phyloP scores from a whole-genome alignment of 2,113 vertebrate species.

The Calyptomena viridis region DNA sequence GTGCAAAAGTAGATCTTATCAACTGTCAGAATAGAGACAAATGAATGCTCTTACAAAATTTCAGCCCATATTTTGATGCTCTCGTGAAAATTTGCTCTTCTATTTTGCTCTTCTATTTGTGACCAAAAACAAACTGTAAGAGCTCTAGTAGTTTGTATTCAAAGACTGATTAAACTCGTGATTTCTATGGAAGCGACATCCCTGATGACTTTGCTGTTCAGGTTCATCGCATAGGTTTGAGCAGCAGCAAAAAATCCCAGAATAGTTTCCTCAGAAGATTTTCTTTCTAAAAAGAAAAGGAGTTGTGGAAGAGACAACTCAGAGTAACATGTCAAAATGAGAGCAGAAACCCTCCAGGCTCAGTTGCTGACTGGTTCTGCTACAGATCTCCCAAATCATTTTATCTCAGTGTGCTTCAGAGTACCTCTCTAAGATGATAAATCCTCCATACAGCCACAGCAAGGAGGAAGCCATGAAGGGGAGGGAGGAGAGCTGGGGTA shows the following conservation, averaged over 20 bases:
- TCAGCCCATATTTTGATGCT: neutral
- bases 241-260: neutral
- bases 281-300: neutral
- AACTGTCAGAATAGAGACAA: neutral
- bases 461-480: neutral
- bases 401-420: neutral
- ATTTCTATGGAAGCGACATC: neutral
- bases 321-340: fast-evolving
- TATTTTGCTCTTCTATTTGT: neutral
- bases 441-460: neutral
- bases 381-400: neutral
- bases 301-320: neutral
- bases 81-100: neutral
- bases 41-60: neutral
- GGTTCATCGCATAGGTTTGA: fast-evolving
- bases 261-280: neutral
- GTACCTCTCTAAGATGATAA: neutral
- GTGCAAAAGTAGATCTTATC: neutral
- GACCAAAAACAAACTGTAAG: neutral
- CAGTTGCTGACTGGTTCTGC: neutral
- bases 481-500: neutral
- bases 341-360: neutral
- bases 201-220: neutral
- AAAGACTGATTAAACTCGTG: neutral
- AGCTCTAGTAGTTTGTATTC: neutral